Percentiles rank a stretch among this genome's conserved stretches.
phyloP scores from a whole-genome alignment of 2,888 invertebrate genomes.

The Acronicta aceris region DNA sequence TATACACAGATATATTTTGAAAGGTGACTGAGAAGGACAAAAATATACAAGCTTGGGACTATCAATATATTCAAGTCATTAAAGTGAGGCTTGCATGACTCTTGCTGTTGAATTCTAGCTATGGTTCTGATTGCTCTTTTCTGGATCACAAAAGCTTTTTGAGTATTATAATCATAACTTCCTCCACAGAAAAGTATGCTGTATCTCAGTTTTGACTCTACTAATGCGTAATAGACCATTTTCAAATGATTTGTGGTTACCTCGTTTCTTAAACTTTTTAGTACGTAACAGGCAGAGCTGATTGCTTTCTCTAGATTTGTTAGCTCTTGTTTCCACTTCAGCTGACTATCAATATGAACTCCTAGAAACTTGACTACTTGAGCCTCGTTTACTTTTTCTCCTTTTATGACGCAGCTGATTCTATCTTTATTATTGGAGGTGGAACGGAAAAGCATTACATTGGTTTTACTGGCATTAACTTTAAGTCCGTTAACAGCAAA shows the following conservation, averaged over 20 bases:
- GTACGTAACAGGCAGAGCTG: slow-evolving; percentile 15
- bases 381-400: not conserved
- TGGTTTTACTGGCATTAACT: slow-evolving; percentile 19
- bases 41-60: no score
- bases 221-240: slow-evolving; percentile 24
- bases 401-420: not conserved
- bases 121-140: no score
- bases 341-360: not conserved
- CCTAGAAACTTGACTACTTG: slow-evolving; percentile 12
- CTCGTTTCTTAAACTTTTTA: slow-evolving; percentile 26
- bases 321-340: slow-evolving; percentile 8
- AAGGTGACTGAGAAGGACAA: no score
- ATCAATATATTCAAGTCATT: no score
- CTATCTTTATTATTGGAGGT: not conserved
- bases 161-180: no score
- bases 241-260: slow-evolving; percentile 15
- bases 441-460: slow-evolving; percentile 9
- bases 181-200: slow-evolving; percentile 26
- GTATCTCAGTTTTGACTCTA: slow-evolving; percentile 30
- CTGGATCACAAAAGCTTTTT: no score
- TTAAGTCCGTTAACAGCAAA: slow-evolving; percentile 9
- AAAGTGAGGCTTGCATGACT: no score
- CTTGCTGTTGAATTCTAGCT: no score
- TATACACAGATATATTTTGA: no score
- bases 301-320: not conserved